Evolutionary conservation across 2,888 invertebrate genomes (phyloP), one percentile per base, ranked within the genome.

Genomic region (Aporophyla nigra): DNA sequence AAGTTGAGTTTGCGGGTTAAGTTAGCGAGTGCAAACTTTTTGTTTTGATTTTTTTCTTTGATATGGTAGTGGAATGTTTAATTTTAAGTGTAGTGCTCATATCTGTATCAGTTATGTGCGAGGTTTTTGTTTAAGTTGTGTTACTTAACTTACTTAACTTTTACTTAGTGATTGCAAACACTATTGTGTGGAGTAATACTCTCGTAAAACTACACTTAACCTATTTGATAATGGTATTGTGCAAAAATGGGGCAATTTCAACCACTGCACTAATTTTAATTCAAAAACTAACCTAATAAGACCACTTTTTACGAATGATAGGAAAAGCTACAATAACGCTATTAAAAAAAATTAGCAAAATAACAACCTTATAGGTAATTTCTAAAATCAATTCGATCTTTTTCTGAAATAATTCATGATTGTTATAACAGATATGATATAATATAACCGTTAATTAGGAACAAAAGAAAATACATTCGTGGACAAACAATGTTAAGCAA

Each of bases 21-120:
- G 87, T 88, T 87, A 72, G 79, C 83, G 76, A 85, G 87, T 91
- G 90, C 89, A 80, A 88, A 90, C 83, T 90, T 91, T 91, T 90
- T 90, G 91, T 89, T 90, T 88, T 87, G 90, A 88, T 88, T 89
- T 87, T 89, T 89, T 85, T 84, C 83, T 82, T 84, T 86, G 82
- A 81, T 88, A 86, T 86, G 81, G 80, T 84, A 76, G 82, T 87
- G 92, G 92, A 91, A 93, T 93, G 92, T 88, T 89, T 90, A 91
- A 90, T 90, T 89, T 88, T 85, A 88, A 83, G 85, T 88, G 83
- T 82, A 84, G 87, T 85, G 82, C 75, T 78, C 78, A 80, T 81
- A 81, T 87, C 67, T 87, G 78, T 85, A 83, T 78, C 78, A 78
- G 70, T 84, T 74, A 76, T 84, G 77, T 71, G 76, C 74, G 67